Base-by-base conservation (phyloP, 2,888 invertebrate species). In the Papilio elwesi region DNA sequence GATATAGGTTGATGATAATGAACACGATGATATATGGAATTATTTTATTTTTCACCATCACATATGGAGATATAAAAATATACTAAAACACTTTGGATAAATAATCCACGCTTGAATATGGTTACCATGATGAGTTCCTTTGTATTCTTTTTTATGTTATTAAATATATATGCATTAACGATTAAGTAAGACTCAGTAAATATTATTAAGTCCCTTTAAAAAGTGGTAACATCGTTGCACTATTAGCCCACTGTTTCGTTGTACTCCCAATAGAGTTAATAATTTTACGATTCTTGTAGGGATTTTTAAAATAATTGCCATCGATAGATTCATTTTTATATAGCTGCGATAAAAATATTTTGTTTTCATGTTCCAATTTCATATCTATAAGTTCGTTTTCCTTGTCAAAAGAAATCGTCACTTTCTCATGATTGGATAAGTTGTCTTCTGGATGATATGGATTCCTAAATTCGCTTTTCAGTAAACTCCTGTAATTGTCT, bases 361-460 rank as follows among this genome's bases (percentile, higher is more conserved):
- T 68, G 49, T 75, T 75, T 47, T 74, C 74, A 26, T 59, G 63
- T 47, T 75, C 75, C 51, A 75, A 57, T 67, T 48, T 74, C 9
- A 63, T 52, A 26, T 71, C 49, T 36, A 71, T 51, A 13, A 62
- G 62, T 16, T 59, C 71, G 12, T 71, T 67, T 52, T 71, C 66
- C 16, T 68, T 67, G 48, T 51, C 74, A 16, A 68, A 64, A 36
- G 43, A 55, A 1, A 52, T 65, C n/a, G 52, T 63, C 38, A 10
- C 68, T 66, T 66, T 70, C 16, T 70, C 68, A 62, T 59, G 70
- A n/a, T 75, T 71, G 0, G 74, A 66, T 16, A 80, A 38, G 57
- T 82, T 82, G 71, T 88, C 87, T 81, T 88, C 88, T 4, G 88
- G 88, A 26, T 88, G 88, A 68, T 83, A 88, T 10, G 88, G 88